These are phyloP conservation scores for Pantherophis alleghaniensis DNA, from an alignment of 2,797 vertebrate species.

Conservation along the genomic window DNA sequence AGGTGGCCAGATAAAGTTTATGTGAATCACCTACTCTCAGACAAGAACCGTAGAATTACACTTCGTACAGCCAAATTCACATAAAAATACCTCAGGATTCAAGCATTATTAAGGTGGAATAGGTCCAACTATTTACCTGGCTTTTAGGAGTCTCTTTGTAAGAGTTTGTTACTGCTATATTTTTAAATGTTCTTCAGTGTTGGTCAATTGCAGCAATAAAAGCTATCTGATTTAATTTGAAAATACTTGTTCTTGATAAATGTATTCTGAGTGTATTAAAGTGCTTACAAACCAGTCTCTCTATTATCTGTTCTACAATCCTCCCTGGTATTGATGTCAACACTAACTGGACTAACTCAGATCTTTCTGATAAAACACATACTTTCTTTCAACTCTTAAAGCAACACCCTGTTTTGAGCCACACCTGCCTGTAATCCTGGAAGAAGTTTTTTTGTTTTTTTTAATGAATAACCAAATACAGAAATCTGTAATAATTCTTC, in stretches of 20 bases:
- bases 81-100: neutral
- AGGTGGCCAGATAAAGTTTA: neutral
- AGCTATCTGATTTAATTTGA: neutral
- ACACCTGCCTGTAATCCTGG: neutral
- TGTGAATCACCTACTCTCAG: neutral
- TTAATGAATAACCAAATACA: neutral
- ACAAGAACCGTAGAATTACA: neutral
- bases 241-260: neutral
- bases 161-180: neutral
- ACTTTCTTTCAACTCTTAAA: neutral
- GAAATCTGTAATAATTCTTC: neutral
- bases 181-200: neutral
- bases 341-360: neutral
- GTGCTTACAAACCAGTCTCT: neutral
- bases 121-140: neutral
- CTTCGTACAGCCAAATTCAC: neutral
- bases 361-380: neutral
- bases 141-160: neutral
- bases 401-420: neutral
- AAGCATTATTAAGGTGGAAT: neutral
- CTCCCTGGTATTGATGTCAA: neutral
- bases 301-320: neutral
- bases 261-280: neutral
- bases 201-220: neutral
- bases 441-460: neutral